These are phyloP conservation scores for Ctenopoma kingsleyae DNA, from an alignment of 2,797 vertebrate species.

Conservation along the genomic window DNA sequence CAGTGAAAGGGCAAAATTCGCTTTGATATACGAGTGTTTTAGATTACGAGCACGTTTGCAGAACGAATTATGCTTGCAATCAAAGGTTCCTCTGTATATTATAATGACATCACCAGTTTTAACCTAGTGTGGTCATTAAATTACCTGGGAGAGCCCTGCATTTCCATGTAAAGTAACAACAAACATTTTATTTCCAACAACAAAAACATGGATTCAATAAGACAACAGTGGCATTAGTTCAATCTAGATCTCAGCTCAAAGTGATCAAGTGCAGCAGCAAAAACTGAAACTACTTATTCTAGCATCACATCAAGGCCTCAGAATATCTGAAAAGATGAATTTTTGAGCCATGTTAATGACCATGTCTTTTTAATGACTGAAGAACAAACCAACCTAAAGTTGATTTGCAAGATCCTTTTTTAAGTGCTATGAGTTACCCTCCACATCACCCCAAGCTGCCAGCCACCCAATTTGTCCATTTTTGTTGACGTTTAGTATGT, in stretches of 20 bases:
- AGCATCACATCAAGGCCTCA: neutral
- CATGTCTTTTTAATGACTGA: neutral
- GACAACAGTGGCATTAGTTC: neutral
- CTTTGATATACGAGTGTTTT: too few species aligned
- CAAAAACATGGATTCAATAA: neutral
- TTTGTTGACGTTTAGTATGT: constrained; percentile 2
- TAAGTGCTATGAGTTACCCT: neutral
- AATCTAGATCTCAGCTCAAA: neutral
- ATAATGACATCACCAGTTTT: neutral
- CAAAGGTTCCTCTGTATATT: too few species aligned
- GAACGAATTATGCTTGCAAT: too few species aligned
- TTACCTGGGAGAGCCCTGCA: neutral
- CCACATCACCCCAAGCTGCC: neutral
- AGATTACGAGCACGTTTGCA: too few species aligned
- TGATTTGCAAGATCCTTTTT: neutral
- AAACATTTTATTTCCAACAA: too few species aligned
- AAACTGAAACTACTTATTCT: neutral
- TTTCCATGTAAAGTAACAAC: too few species aligned
- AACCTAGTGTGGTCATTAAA: neutral
- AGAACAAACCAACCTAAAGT: neutral
- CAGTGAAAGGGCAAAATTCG: too few species aligned
- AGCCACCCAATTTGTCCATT: neutral
- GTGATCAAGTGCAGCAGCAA: neutral
- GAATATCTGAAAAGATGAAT: neutral
- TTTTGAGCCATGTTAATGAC: too few species aligned